These are phyloP conservation scores for Coenonympha arcania DNA, from an alignment of 2,888 invertebrate species.

Conservation along the genomic window DNA sequence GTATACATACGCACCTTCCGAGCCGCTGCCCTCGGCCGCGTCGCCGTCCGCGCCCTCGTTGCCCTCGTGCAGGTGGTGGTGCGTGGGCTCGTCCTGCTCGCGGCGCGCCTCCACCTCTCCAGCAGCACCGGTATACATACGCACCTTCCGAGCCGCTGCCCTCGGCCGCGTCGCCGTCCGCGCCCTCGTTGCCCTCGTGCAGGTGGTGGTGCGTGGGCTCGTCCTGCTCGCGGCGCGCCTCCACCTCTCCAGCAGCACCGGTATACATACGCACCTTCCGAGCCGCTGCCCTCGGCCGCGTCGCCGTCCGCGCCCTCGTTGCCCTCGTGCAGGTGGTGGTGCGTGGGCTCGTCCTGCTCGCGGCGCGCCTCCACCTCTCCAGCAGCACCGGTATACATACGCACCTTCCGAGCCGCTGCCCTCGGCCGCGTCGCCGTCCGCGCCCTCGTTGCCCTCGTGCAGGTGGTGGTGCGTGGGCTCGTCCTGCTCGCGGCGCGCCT, in stretches of 20 bases:
- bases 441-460: slow-evolving; percentile 79
- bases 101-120: slow-evolving; percentile 89
- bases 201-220: slow-evolving; percentile 85
- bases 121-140: too few species aligned
- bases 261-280: too few species aligned
- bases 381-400: too few species aligned
- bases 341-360: slow-evolving; percentile 82
- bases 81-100: slow-evolving; percentile 82
- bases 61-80: slow-evolving; percentile 83
- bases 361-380: slow-evolving; percentile 89
- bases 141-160: slow-evolving; percentile 76
- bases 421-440: slow-evolving; percentile 81
- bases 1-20: too few species aligned
- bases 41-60: slow-evolving; percentile 81
- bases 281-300: slow-evolving; percentile 78
- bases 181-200: slow-evolving; percentile 79
- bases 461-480: slow-evolving; percentile 85
- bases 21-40: slow-evolving; percentile 78
- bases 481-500: slow-evolving; percentile 85
- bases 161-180: slow-evolving; percentile 81
- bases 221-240: slow-evolving; percentile 85
- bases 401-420: slow-evolving; percentile 76
- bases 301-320: slow-evolving; percentile 81
- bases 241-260: slow-evolving; percentile 93
- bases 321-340: slow-evolving; percentile 83